phyloP scores from a whole-genome alignment of 2,888 invertebrate species.

The Nymphalis polychloros region DNA sequence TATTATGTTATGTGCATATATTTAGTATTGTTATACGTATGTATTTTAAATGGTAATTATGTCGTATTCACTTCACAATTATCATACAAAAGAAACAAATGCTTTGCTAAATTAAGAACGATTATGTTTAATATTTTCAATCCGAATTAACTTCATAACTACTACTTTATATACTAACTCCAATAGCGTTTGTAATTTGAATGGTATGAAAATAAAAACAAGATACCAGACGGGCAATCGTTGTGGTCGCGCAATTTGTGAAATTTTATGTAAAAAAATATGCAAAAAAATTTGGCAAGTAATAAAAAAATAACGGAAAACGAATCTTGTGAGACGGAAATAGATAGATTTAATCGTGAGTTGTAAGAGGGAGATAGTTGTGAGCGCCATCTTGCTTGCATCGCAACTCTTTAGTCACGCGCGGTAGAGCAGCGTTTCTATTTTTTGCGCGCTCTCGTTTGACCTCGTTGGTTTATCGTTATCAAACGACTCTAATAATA shows the following conservation, averaged over 20 bases:
- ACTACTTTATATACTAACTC: neutral
- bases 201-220: conserved; percentile 35
- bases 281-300: conserved; percentile 53
- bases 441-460: conserved; percentile 77
- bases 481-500: conserved; percentile 74
- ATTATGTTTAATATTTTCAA: neutral
- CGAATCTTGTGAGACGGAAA: conserved; percentile 59
- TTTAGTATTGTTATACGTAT: too few relatives aligned
- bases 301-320: conserved; percentile 69
- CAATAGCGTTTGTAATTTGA: conserved; percentile 46
- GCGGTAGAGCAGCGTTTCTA: conserved; percentile 76
- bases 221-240: conserved; percentile 45
- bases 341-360: conserved; percentile 47
- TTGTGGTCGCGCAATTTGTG: conserved; percentile 69
- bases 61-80: too few relatives aligned
- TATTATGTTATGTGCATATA: too few relatives aligned
- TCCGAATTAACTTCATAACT: neutral
- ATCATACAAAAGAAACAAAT: too few relatives aligned
- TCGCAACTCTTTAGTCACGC: conserved; percentile 76
- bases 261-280: conserved; percentile 66
- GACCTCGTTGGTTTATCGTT: conserved; percentile 80
- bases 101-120: neutral
- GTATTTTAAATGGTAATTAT: too few relatives aligned
- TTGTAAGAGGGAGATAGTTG: conserved; percentile 59
- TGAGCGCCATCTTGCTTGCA: conserved; percentile 74